Conservation (phyloP, 2,113 vertebrate species). For the Gadus macrocephalus region DNA sequence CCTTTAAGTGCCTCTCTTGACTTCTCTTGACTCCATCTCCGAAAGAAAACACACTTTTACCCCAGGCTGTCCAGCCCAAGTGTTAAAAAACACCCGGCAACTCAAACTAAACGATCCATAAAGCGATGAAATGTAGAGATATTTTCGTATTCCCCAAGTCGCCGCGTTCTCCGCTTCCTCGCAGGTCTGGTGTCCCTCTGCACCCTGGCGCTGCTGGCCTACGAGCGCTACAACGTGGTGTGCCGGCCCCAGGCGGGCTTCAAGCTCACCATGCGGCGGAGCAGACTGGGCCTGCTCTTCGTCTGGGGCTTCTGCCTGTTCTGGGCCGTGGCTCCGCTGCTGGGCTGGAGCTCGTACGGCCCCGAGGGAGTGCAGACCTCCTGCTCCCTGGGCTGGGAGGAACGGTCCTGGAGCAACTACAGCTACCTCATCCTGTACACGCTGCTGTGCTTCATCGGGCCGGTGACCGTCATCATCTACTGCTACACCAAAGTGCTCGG, state of each 20-base stretch:
- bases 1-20: too few species aligned
- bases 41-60: too few species aligned
- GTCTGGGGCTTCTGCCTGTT: slow-evolving; percentile 69
- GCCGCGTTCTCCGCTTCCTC: background rate
- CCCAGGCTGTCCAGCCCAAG: too few species aligned
- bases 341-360: slow-evolving; percentile 69
- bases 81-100: too few species aligned
- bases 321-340: slow-evolving; percentile 54
- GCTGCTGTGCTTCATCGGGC: slow-evolving; percentile 59
- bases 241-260: slow-evolving; percentile 58
- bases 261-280: slow-evolving; percentile 53
- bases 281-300: slow-evolving; percentile 48
- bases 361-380: slow-evolving; percentile 64
- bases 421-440: slow-evolving; percentile 71
- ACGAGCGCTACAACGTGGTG: slow-evolving; percentile 63
- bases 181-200: slow-evolving; percentile 68
- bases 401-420: slow-evolving; percentile 64
- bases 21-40: too few species aligned
- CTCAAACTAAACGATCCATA: too few species aligned
- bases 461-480: slow-evolving; percentile 58
- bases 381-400: slow-evolving; percentile 65
- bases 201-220: slow-evolving; percentile 65
- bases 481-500: slow-evolving; percentile 63
- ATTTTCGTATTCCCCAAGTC: background rate
- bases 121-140: background rate